Evolutionary conservation across 1,140 invertebrate genomes (phyloP).

Genomic region (Achatina immaculata): DNA sequence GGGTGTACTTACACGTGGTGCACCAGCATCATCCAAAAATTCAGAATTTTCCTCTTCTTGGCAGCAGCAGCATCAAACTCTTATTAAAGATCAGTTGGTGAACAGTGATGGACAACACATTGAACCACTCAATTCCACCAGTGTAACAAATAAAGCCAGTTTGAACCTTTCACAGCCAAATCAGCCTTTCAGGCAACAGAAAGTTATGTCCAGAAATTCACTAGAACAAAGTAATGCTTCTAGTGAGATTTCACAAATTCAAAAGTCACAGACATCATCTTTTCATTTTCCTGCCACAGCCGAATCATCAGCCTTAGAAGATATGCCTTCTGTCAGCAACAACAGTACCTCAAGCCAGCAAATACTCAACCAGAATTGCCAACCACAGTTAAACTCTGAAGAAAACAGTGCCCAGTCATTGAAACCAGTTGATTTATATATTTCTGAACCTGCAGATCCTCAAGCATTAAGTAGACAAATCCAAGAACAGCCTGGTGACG

Average conservation of each 20-base stretch:
- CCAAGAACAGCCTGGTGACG: background rate
- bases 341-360: background rate
- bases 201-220: slow-evolving; percentile 19
- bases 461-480: background rate
- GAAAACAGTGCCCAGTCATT: too few relatives aligned
- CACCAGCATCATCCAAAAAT: too few relatives aligned
- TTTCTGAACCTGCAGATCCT: too few relatives aligned
- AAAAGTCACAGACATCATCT: background rate
- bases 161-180: background rate
- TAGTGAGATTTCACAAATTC: background rate
- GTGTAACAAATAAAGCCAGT: background rate
- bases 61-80: background rate
- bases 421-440: background rate
- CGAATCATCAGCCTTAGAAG: background rate
- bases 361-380: background rate
- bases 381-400: too few relatives aligned
- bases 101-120: background rate
- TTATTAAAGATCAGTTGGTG: background rate
- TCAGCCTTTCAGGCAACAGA: slow-evolving; percentile 1
- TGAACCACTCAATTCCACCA: background rate
- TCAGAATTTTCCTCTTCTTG: background rate
- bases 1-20: too few relatives aligned
- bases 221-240: background rate
- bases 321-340: background rate
- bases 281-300: background rate